Base-by-base conservation (phyloP, 2,888 invertebrate species). In the Steinernema scapterisci region DNA sequence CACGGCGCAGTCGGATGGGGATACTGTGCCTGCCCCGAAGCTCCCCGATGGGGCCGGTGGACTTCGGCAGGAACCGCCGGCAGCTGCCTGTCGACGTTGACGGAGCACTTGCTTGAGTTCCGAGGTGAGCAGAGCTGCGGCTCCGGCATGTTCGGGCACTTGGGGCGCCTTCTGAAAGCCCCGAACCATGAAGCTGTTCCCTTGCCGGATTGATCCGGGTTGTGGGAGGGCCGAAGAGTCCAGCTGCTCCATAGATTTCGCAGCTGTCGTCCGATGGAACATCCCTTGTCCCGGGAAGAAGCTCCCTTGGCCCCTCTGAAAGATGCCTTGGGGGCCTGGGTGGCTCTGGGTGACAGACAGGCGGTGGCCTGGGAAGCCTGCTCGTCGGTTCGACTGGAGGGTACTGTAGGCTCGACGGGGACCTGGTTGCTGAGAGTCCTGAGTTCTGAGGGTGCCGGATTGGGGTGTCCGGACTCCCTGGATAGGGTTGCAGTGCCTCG, bases 221-320 rank as follows among this genome's bases (percentile, higher is more conserved):
- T 48, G 48, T 48, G 13, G 48, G 48, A 48, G 48, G 48, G 19
- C 63, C 63, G 63, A 63, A 63, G 31, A 6, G 63, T 31, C 54
- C 54, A 54, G 25, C 25, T 54, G 31, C 27, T 63, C 63, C 63
- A 63, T 21, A 63, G 19, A 21, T 63, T 21, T 16, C 63, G 63
- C 27, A 63, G 63, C 63, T 63, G 63, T 63, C 63, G 63, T 63
- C 63, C 63, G 63, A 63, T 63, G 63, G 38, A 63, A n/a, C n/a
- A n/a, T 48, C 48, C 48, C 48, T 48, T 48, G 48, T 38, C 38
- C 38, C 38, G 38, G 38, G n/a, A n/a, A n/a, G n/a, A n/a, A n/a
- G n/a, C n/a, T n/a, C n/a, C n/a, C n/a, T n/a, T n/a, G n/a, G n/a
- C n/a, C n/a, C n/a, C n/a, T n/a, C n/a, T n/a, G n/a, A 38, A 38